These are phyloP conservation scores for Uria lomvia DNA, from an alignment of 2,113 vertebrate genomes.

Conservation along the genomic window DNA sequence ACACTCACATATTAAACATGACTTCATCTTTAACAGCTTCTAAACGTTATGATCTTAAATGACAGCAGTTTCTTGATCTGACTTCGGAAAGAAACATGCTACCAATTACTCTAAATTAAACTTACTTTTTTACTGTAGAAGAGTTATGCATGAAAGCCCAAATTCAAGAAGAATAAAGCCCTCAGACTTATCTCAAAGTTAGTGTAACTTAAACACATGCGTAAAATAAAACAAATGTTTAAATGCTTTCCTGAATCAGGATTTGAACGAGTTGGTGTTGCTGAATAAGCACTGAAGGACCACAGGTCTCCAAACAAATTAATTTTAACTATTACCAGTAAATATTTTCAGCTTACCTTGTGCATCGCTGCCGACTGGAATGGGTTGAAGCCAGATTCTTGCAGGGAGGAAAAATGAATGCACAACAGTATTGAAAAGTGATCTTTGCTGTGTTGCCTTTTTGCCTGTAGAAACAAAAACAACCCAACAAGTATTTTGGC, in stretches of 20 bases:
- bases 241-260: not conserved
- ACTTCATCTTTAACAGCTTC: not conserved
- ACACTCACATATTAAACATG: not conserved
- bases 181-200: not conserved
- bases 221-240: not conserved
- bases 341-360: not conserved
- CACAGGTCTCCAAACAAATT: not conserved
- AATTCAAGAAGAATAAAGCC: not conserved
- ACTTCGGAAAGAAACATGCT: not conserved
- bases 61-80: not conserved
- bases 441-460: not conserved
- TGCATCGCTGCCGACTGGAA: not conserved
- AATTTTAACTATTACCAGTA: not conserved
- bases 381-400: not conserved
- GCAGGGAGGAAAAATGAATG: not conserved
- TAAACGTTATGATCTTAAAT: not conserved
- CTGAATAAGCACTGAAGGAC: not conserved
- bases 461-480: not conserved
- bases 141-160: not conserved
- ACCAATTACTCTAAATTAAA: not conserved
- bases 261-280: not conserved
- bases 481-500: not conserved
- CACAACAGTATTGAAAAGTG: not conserved
- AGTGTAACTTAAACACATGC: not conserved
- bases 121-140: not conserved